Evolutionary conservation across 2,797 vertebrate genomes (phyloP), one percentile per base, ranked within the genome.

Genomic region (Sebastes aleutianus): DNA sequence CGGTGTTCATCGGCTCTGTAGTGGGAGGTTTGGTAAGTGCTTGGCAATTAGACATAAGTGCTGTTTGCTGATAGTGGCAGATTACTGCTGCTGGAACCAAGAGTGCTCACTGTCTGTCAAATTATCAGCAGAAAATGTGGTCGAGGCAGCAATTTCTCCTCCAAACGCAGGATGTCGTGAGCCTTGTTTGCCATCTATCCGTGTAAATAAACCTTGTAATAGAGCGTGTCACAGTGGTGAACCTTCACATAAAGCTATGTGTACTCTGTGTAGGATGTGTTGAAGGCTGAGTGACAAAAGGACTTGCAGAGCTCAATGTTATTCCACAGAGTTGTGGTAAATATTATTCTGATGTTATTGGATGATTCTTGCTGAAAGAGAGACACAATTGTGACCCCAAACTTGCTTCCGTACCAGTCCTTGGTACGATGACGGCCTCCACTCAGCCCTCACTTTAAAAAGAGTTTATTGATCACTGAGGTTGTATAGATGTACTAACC

Each of bases 11-110:
- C 39, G 67, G 59, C 62, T 79, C 34, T 58, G 62, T 47, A 29
- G 78, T 77, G 75, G 65, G 65, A 70, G 34, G 34, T 80, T 76
- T 75, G 57, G 63, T 78, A 61, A 82, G 69, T 70, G 76, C 64
- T 71, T 34, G 31, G 70, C 79, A 29, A 87, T 82, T 84, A 79
- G 54, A 67, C 63, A 26, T 65, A 71, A 78, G 85, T 85, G 83
- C 58, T 80, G 78, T 80, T 85, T 31, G 77, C 65, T 82, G 78
- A 86, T 78, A 70, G 8, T n/a, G 22, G 68, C 71, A 81, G 78
- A 83, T 70, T 1, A 71, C 54, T 72, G 47, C 54, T 78, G 75
- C 61, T 53, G 62, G 66, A 79, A 50, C 2, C 75, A 27, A 53
- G 66, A 80, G 74, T 57, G 43, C 57, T 83, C 50, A 9, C 27